Base-by-base conservation (phyloP, 2,113 vertebrate genomes). In the Actenoides hombroni region DNA sequence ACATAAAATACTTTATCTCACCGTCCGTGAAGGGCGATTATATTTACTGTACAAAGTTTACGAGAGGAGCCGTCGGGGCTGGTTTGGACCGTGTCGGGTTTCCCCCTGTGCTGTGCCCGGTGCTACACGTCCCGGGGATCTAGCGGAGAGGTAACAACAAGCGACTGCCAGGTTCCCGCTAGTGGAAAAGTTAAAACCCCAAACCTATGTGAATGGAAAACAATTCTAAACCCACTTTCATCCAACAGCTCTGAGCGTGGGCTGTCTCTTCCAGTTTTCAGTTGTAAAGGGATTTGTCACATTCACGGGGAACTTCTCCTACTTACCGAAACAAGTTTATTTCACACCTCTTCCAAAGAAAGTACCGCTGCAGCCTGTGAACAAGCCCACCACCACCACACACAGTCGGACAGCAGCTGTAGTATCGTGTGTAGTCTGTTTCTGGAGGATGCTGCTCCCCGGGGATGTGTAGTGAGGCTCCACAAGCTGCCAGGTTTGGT, bases 91-190 rank as follows among this genome's bases (percentile, higher is more conserved):
- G 68, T 4, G 39, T 1, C 16, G 39, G n/a, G 61, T 54, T 33
- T 35, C 35, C 48, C 31, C 31, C 44, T 6, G 53, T 15, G 0
- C 56, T 9, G 11, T 18, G 51, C 16, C 51, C 1, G 0, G 2
- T 33, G 4, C 0, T 3, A 13, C 23, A 3, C 6, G 33, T 44
- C 75, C 4, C 28, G 3, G 39, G 1, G 10, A 48, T 25, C 37
- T 24, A 3, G 11, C 5, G 2, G 68, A 23, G 59, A 12, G 10
- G 42, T 11, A 3, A 33, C 48, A 68, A 75, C 5, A 21, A 63
- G 16, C 13, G 4, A 37, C 7, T 3, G 46, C 29, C 42, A 5
- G 54, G 31, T 49, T 49, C 48, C 40, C 56, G 12, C 31, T 7
- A 17, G 28, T 31, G 26, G 16, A 40, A 31, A 33, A 60, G 35